A percentile compares a stretch with the other conserved stretches of the same genome.
Evolutionary conservation across 2,797 vertebrate species (phyloP).

Genomic region (Sebastes jordani): DNA sequence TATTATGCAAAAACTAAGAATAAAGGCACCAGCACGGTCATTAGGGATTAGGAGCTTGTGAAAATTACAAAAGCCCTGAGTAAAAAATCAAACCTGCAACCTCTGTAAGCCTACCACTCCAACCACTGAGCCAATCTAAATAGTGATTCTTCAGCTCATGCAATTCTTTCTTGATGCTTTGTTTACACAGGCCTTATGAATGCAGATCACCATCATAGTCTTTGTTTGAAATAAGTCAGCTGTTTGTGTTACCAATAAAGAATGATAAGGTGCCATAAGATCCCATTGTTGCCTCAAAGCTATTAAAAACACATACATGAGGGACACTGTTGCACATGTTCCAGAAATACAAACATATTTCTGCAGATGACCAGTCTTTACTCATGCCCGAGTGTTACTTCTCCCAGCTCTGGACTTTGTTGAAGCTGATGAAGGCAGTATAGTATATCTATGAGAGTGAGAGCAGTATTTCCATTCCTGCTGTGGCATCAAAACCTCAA

Average conservation of each 20-base stretch:
- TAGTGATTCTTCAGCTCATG: not conserved
- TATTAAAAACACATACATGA: slow-evolving; percentile 4
- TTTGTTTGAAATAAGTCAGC: not conserved
- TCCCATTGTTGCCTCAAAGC: not conserved
- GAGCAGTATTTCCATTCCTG: slow-evolving; percentile 74
- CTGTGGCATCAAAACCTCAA: slow-evolving; percentile 77
- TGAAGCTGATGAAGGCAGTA: slow-evolving; percentile 73
- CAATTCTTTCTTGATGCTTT: not conserved
- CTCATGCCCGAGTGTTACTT: slow-evolving; percentile 27
- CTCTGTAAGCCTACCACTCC: not conserved
- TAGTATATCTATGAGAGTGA: slow-evolving; percentile 69
- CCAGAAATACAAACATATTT: not conserved
- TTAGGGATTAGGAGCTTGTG: not conserved
- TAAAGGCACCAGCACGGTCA: not conserved
- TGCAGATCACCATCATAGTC: not conserved
- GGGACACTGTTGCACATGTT: not conserved
- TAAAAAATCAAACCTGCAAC: not conserved
- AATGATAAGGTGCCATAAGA: not conserved
- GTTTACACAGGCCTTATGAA: not conserved
- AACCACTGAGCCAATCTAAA: not conserved
- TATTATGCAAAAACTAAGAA: slow-evolving; percentile 4
- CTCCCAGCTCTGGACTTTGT: slow-evolving; percentile 29
- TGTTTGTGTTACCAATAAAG: not conserved
- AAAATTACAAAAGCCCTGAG: not conserved
- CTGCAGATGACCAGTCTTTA: not conserved